Conservation (phyloP, 2,113 vertebrate species). For the Ciconia boyciana region DNA sequence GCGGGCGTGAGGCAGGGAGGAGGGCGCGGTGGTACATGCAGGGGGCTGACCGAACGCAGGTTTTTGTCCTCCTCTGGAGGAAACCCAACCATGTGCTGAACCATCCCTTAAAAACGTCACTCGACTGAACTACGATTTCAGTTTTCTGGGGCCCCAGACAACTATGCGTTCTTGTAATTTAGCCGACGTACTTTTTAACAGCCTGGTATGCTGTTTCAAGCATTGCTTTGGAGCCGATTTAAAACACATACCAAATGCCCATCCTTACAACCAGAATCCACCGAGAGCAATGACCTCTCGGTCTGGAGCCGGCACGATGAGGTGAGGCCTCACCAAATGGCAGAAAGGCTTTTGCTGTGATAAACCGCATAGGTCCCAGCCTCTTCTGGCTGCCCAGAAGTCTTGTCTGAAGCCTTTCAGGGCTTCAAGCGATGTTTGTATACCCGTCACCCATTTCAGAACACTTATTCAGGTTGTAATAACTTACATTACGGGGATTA, state of each 20-base stretch:
- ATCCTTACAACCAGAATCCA: neutral
- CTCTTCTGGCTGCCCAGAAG: neutral
- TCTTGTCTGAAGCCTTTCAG: neutral
- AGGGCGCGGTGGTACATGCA: rapidly evolving
- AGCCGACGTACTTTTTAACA: neutral
- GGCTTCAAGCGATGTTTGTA: neutral
- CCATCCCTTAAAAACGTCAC: neutral
- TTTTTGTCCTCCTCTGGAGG: too few relatives aligned
- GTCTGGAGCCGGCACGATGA: rapidly evolving
- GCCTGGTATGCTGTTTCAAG: neutral
- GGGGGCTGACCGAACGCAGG: rapidly evolving
- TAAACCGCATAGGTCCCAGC: neutral
- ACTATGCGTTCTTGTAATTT: rapidly evolving
- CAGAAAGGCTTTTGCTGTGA: neutral
- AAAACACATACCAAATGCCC: neutral
- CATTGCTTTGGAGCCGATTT: neutral
- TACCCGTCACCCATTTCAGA: rapidly evolving
- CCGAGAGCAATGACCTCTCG: rapidly evolving
- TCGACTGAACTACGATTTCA: too few relatives aligned
- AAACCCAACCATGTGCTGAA: rapidly evolving
- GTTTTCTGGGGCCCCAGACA: neutral
- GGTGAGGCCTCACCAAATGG: neutral
- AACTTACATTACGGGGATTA: neutral
- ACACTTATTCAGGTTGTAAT: neutral
- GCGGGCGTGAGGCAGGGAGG: rapidly evolving